A percentile compares a stretch with the other conserved stretches of the same genome.
Evolutionary conservation across 2,797 vertebrate genomes (phyloP).

Genomic region (Megaceryle alcyon): DNA sequence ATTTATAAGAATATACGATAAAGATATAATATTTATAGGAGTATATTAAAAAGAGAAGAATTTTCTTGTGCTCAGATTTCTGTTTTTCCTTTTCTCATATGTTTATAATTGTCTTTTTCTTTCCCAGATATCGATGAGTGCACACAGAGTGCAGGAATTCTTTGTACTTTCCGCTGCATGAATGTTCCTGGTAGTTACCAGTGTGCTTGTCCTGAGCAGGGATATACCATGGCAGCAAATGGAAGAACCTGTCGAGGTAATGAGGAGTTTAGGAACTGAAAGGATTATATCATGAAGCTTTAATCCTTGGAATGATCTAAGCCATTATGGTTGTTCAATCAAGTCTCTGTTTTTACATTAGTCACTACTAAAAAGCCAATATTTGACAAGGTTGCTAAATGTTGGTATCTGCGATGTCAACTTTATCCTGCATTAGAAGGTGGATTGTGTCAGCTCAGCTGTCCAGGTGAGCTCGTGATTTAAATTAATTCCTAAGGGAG

Average conservation of each 20-base stretch:
- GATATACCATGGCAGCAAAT: slow-evolving; percentile 88
- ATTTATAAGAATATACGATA: too few species aligned
- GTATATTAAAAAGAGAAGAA: background rate
- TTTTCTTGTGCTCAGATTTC: background rate
- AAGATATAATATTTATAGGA: background rate
- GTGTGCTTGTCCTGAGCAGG: slow-evolving; percentile 89
- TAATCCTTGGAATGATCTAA: background rate
- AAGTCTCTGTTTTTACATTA: background rate
- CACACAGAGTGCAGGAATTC: slow-evolving; percentile 86
- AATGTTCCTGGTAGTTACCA: slow-evolving; percentile 92
- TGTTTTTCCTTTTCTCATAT: background rate
- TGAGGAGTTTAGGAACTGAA: background rate
- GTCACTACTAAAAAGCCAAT: background rate
- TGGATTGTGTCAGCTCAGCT: background rate
- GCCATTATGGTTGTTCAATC: background rate
- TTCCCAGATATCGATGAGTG: slow-evolving; percentile 93
- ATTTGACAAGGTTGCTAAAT: background rate
- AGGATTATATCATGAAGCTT: rapidly evolving
- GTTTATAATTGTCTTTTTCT: background rate
- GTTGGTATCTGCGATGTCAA: background rate
- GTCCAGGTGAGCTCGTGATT: background rate
- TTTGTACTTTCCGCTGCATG: slow-evolving; percentile 92
- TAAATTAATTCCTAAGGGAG: background rate
- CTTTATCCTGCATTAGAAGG: background rate
- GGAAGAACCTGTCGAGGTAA: slow-evolving; percentile 92